Evolutionary conservation across 2,113 vertebrate species (phyloP).

Genomic region (Gallinago jamesoni): DNA sequence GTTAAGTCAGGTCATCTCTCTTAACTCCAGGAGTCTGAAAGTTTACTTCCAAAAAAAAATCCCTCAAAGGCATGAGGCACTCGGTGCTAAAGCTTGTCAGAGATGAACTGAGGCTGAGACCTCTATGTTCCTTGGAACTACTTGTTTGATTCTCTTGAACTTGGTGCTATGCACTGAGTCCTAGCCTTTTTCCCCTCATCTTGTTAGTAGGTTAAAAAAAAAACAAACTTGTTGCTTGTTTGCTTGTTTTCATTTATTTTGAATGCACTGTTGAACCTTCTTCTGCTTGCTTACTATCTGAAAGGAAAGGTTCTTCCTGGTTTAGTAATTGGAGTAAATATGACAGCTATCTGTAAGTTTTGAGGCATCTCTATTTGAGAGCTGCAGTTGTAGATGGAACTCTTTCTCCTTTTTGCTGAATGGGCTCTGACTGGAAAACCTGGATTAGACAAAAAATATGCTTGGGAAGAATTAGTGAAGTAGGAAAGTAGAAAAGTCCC

Average conservation of each 20-base stretch:
- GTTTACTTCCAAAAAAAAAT: neutral
- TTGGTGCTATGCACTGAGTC: neutral
- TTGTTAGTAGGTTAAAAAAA: neutral
- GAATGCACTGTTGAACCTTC: neutral
- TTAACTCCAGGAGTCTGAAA: neutral
- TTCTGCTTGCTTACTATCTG: neutral
- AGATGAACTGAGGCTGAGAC: neutral
- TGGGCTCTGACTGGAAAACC: neutral
- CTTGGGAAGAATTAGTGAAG: neutral
- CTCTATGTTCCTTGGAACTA: neutral
- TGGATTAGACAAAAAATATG: neutral
- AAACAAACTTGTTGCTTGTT: neutral
- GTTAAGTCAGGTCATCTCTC: neutral
- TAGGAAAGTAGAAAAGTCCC: neutral
- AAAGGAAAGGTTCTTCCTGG: neutral
- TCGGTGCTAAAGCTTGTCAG: neutral
- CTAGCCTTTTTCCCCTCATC: neutral
- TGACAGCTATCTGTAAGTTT: neutral
- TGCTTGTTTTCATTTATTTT: neutral
- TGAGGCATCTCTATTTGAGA: neutral
- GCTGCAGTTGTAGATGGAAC: neutral
- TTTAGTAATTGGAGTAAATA: neutral
- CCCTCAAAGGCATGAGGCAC: neutral
- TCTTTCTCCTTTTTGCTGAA: neutral
- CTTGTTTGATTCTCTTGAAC: neutral